A percentile compares a stretch with the other conserved stretches of the same genome.
These are phyloP conservation scores for Zoroaster sp. DNA, from an alignment of 53 echinoderm and acorn worm genomes.

Conservation along the genomic window DNA sequence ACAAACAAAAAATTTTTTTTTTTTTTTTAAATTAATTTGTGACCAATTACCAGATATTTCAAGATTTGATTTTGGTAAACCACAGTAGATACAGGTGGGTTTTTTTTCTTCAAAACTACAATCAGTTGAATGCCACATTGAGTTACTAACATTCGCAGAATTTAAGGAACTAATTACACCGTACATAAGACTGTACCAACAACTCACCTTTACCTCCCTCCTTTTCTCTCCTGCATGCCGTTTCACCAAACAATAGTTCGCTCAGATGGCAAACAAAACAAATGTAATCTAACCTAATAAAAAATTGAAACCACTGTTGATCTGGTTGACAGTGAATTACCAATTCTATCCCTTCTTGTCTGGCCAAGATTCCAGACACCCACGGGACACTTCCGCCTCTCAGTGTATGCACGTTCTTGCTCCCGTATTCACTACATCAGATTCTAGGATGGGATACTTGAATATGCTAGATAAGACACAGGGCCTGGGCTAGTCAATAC, in stretches of 20 bases:
- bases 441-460: conserved; percentile 41
- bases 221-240: too few species aligned
- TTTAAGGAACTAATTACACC: too few species aligned
- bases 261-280: not conserved
- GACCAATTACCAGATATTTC: too few species aligned
- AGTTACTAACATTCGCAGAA: too few species aligned
- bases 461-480: conserved; percentile 40
- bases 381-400: conserved; percentile 22
- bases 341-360: conserved; percentile 15
- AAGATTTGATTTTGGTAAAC: too few species aligned
- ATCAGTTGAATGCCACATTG: too few species aligned
- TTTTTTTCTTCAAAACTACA: too few species aligned
- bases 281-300: not conserved
- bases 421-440: conserved; percentile 6
- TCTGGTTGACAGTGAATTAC: not conserved
- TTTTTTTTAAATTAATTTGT: too few species aligned
- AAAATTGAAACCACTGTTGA: not conserved
- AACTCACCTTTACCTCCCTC: not conserved
- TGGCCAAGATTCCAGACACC: conserved; percentile 35
- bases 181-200: too few species aligned
- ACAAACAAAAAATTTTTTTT: too few species aligned
- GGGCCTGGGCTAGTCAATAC: conserved; percentile 41
- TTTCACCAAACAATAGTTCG: too few species aligned
- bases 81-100: too few species aligned
- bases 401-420: conserved; percentile 1